Evolutionary conservation across 2,888 invertebrate species (phyloP).

Genomic region (Operophtera brumata): DNA sequence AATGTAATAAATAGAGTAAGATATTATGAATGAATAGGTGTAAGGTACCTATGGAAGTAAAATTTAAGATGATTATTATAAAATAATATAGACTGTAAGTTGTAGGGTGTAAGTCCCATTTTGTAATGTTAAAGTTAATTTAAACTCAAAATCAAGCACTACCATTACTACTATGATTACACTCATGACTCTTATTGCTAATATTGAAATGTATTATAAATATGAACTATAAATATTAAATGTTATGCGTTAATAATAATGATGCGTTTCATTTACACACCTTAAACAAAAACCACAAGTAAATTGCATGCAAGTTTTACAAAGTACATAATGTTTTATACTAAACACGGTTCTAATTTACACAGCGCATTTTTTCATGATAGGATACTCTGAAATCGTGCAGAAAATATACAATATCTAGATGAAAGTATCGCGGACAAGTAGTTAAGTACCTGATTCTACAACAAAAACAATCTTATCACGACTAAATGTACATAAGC

Average conservation of each 20-base stretch:
- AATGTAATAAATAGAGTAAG: slow-evolving; percentile 67
- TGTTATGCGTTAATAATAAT: slow-evolving; percentile 86
- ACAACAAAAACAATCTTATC: too few species aligned
- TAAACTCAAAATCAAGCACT: slow-evolving; percentile 74
- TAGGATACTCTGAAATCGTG: too few species aligned
- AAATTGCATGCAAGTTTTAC: neutral
- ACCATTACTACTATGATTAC: slow-evolving; percentile 77
- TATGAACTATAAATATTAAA: slow-evolving; percentile 82
- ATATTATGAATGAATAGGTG: slow-evolving; percentile 48
- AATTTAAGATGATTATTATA: slow-evolving; percentile 56
- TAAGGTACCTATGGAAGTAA: slow-evolving; percentile 42
- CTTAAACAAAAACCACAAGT: neutral
- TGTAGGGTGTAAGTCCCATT: slow-evolving; percentile 68
- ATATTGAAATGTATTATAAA: slow-evolving; percentile 81
- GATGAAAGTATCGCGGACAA: too few species aligned
- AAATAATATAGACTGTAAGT: slow-evolving; percentile 54
- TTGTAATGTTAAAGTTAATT: slow-evolving; percentile 76
- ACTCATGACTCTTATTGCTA: slow-evolving; percentile 79
- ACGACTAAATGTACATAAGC: too few species aligned
- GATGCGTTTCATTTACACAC: slow-evolving; percentile 54
- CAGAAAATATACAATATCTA: too few species aligned
- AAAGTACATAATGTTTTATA: neutral
- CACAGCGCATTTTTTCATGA: too few species aligned
- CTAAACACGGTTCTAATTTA: too few species aligned
- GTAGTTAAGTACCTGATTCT: too few species aligned